A percentile compares a stretch with the other conserved stretches of the same genome.
Conservation (phyloP, 2,797 vertebrate species). For the Lithobates pipiens region DNA sequence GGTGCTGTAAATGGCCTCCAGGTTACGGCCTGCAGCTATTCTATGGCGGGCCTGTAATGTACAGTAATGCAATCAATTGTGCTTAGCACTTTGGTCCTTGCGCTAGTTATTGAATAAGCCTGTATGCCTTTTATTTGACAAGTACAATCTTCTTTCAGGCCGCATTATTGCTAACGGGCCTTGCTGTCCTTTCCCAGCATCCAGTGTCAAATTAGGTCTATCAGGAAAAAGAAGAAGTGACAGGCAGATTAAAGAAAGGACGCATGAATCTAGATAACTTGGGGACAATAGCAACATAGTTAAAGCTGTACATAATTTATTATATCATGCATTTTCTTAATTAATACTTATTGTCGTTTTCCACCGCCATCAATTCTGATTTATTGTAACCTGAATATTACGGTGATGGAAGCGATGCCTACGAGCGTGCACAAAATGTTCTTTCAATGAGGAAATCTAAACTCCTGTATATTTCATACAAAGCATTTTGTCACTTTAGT, state of each 20-base stretch:
- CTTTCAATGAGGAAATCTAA: neutral
- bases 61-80: neutral
- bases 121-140: slow-evolving; percentile 12
- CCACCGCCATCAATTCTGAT: neutral
- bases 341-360: neutral
- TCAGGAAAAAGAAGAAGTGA: slow-evolving; percentile 40
- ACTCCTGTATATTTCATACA: neutral
- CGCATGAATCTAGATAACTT: slow-evolving; percentile 32
- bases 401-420: neutral
- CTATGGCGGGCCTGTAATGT: neutral
- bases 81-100: neutral
- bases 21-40: too few species aligned
- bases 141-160: slow-evolving; percentile 32
- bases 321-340: slow-evolving; percentile 4
- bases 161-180: slow-evolving; percentile 46
- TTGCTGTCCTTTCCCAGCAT: slow-evolving; percentile 50
- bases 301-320: neutral
- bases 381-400: neutral
- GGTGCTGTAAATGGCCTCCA: neutral
- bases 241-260: slow-evolving; percentile 44
- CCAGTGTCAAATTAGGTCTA: slow-evolving; percentile 38
- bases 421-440: neutral
- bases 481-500: neutral
- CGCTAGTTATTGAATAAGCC: neutral
- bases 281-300: neutral